Percentiles rank a stretch among this genome's conserved stretches.
Evolutionary conservation across 2,888 invertebrate species (phyloP).

Genomic region (Hartigia nigra): DNA sequence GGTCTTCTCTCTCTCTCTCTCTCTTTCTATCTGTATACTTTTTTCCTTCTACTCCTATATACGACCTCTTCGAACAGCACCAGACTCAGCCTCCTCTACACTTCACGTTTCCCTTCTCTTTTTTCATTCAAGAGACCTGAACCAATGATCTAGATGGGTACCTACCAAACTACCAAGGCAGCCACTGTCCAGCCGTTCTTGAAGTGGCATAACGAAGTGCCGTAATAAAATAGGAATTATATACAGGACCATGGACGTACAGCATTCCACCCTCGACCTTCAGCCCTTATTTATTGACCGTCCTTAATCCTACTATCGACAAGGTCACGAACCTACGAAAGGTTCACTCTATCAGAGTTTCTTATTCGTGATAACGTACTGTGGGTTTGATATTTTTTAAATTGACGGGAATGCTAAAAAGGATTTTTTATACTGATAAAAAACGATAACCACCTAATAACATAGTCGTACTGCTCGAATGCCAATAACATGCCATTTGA

Average conservation of each 20-base stretch:
- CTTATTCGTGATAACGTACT: not conserved
- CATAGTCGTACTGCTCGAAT: not conserved
- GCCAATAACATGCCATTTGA: not conserved
- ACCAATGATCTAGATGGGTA: not conserved
- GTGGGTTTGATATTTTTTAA: not conserved
- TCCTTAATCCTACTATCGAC: not conserved
- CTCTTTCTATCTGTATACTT: conserved; percentile 16
- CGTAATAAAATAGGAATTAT: conserved; percentile 40
- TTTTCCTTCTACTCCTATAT: conserved; percentile 13
- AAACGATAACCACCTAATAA: not conserved
- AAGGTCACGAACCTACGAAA: not conserved
- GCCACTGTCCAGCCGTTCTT: conserved; percentile 25
- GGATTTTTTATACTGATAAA: not conserved
- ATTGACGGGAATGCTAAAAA: not conserved
- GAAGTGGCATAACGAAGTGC: conserved; percentile 42
- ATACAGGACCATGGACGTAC: conserved; percentile 10
- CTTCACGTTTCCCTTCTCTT: conserved; percentile 24
- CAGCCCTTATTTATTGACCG: conserved; percentile 4
- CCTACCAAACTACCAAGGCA: conserved; percentile 9
- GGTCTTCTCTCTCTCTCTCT: conserved; percentile 29
- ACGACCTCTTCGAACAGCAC: conserved; percentile 3
- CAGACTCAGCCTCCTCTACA: not conserved
- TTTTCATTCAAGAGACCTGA: conserved; percentile 21
- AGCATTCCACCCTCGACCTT: not conserved
- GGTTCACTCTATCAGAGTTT: not conserved